phyloP scores from a whole-genome alignment of 23 tunicate species.

The Diplosoma virens region DNA sequence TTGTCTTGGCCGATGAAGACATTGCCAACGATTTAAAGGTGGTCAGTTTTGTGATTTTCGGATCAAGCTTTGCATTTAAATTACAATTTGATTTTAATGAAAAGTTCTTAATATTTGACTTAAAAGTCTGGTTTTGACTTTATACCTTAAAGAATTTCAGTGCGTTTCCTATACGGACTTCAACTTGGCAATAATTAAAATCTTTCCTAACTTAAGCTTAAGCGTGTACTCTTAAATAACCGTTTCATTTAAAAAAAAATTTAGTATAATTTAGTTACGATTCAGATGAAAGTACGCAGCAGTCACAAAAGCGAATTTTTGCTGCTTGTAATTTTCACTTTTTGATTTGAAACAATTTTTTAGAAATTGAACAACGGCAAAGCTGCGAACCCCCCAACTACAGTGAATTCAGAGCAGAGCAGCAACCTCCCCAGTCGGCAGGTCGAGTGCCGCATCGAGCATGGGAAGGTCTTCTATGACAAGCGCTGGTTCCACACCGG shows the following conservation, averaged over 20 bases:
- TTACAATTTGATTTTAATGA: not conserved
- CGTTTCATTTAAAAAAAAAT: not conserved
- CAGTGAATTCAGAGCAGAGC: not conserved
- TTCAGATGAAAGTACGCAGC: conserved; percentile 20
- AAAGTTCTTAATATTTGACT: not conserved
- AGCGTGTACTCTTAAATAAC: too few species aligned
- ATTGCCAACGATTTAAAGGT: conserved; percentile 73
- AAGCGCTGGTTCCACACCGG: conserved; percentile 87
- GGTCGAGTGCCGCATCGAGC: conserved; percentile 65
- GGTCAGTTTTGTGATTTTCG: not conserved
- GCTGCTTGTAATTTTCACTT: not conserved
- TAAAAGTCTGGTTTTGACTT: too few species aligned
- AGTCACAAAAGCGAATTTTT: too few species aligned
- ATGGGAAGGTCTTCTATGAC: conserved; percentile 72
- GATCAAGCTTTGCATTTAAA: not conserved
- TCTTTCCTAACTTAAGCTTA: too few species aligned
- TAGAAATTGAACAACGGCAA: conserved; percentile 72
- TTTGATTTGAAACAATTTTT: not conserved
- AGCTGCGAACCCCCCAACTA: conserved; percentile 12
- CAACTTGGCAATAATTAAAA: too few species aligned
- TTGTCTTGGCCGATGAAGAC: conserved; percentile 62
- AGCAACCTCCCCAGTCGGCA: conserved; percentile 9
- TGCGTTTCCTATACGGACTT: too few species aligned
- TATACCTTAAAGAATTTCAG: too few species aligned
- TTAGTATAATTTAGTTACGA: not conserved